Evolutionary conservation across 2,113 vertebrate species (phyloP), one percentile per base, ranked within the genome.

Genomic region (Pantherophis guttatus): DNA sequence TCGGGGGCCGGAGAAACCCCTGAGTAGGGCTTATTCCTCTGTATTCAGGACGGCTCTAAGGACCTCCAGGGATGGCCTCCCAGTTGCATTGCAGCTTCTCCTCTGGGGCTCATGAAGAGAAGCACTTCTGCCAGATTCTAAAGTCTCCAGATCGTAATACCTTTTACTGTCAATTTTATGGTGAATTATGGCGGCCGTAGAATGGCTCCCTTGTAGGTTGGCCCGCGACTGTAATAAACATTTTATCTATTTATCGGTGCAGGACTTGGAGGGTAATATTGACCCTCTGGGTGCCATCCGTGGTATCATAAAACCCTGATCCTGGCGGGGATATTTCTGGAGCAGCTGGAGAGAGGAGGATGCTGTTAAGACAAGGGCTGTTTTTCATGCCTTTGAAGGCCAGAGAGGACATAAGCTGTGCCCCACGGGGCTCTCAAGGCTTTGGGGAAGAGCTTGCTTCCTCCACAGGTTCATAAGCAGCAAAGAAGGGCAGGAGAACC

Each of bases 401-500:
- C 15, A 10, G 10, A 19, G 11, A 29, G 0, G 8, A 7, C 3
- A 1, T 5, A 44, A 9, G 50, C 52, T 8, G 52, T 5, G 8
- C 52, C 21, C 21, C 87, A 12, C 21, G 15, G 13, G 24, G 75
- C 88, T 55, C 54, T 48, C 52, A 11, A 48, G 91, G 33, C 33
- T 55, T 55, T 1, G 12, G 1, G 12, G 23, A 29, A 50, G 58
- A 54, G 57, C 26, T 48, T 33, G n/a, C 23, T 86, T 8, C 65
- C 13, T 70, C 13, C 12, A 8, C 29, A 7, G 65, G 11, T 12
- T 75, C 19, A 8, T 29, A 29, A 88, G 59, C 26, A 8, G 86
- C 11, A 54, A 54, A 93, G 94, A 95, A 92, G 92, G 93, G 92
- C 1, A 93, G 8, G 53, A 58, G 86, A 54, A 8, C 54, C 92